Base-by-base conservation (phyloP, 2,113 vertebrate genomes). In the Emydocephalus ijimae region DNA sequence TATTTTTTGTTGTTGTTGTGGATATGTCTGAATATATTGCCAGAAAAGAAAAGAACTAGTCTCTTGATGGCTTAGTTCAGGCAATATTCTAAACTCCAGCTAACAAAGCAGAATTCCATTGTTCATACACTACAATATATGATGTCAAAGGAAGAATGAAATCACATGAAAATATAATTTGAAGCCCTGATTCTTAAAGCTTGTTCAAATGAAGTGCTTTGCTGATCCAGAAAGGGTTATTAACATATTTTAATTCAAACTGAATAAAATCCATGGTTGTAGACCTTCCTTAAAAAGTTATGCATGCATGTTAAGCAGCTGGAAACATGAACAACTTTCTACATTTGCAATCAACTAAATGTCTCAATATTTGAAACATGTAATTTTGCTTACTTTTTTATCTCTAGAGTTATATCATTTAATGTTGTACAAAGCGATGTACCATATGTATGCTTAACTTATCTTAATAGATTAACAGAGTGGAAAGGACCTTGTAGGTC, bases 381-480 rank as follows among this genome's bases (percentile, higher is more conserved):
- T 91, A 93, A 26, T 1, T 4, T 0, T 81, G 90, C 48, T 96
- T 64, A 34, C 92, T 95, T 57, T 85, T 95, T 93, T 93, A 87
- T 91, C 10, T 95, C 15, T 92, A 92, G 61, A 0, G 0, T 11
- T 29, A 14, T 89, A 48, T 64, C 74, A 93, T 87, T 90, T 89
- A 45, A 91, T 92, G 87, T 93, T 93, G 96, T 92, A 94, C 92
- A 29, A 95, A 95, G 55, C 93, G 93, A 94, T 50, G 48, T 50
- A 50, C 74, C 39, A 18, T 39, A 81, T 81, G 15, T n/a, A 69
- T 69, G 29, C 12, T 69, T 59, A 26, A 26, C 24, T 9, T 2
- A 24, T 24, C 2, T 59, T 59, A 24, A 24, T 23, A 23, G 56
- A 23, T 57, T 57, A 23, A 57, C 56, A 57, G 56, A 23, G 56